Evolutionary conservation across 92 coral and sea anemone species (phyloP).

Genomic region (Pocillopora meandrina): DNA sequence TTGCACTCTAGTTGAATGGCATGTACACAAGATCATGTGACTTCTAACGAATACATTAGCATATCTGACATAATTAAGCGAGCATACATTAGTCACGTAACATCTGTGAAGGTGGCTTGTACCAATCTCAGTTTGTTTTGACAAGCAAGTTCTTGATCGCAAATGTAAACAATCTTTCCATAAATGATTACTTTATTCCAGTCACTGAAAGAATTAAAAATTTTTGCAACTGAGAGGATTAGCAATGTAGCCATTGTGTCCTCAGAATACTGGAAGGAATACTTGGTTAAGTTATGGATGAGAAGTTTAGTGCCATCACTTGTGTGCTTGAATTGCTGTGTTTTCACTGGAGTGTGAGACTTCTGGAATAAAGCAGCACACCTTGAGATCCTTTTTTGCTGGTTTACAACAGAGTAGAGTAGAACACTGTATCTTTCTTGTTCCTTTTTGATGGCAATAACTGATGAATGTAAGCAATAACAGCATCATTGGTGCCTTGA

Average conservation of each 20-base stretch:
- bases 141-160: slow-evolving; percentile 38
- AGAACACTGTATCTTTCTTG: slow-evolving; percentile 43
- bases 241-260: not conserved
- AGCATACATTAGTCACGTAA: no score
- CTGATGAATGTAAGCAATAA: slow-evolving; percentile 37
- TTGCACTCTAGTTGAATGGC: no score
- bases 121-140: slow-evolving; percentile 25
- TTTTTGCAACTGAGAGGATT: slow-evolving; percentile 16
- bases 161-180: slow-evolving; percentile 6
- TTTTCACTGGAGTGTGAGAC: slow-evolving; percentile 51
- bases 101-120: no score
- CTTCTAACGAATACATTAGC: no score
- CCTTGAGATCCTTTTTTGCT: slow-evolving; percentile 23
- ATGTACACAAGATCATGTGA: no score
- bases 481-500: slow-evolving; percentile 1
- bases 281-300: slow-evolving; percentile 49
- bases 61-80: no score
- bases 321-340: slow-evolving; percentile 31
- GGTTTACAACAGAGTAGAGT: slow-evolving; percentile 49
- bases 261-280: slow-evolving; percentile 36
- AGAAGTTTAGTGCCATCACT: slow-evolving; percentile 34
- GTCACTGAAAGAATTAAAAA: slow-evolving; percentile 23
- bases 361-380: slow-evolving; percentile 28
- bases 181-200: slow-evolving; percentile 35
- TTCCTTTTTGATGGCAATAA: not conserved